phyloP scores from a whole-genome alignment of 2,797 vertebrate species.

The Phalloptychus januarius region DNA sequence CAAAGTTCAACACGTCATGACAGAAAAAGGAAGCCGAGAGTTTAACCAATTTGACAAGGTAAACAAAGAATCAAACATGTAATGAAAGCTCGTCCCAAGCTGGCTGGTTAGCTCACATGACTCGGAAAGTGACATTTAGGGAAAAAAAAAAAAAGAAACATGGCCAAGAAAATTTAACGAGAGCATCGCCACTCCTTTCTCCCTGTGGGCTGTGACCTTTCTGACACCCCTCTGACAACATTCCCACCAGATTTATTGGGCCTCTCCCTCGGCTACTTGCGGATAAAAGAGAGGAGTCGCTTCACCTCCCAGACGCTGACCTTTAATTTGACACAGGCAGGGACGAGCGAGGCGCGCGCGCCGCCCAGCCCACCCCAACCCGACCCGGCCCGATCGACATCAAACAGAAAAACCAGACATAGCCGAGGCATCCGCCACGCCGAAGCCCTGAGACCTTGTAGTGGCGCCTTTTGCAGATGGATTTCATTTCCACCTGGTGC shows the following conservation, averaged over 20 bases:
- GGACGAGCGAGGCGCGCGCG: constrained; percentile 48
- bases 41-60: constrained; percentile 50
- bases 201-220: constrained; percentile 80
- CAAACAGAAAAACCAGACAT: constrained; percentile 53
- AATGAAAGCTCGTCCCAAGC: constrained; percentile 70
- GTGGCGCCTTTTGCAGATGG: constrained; percentile 48
- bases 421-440: constrained; percentile 40
- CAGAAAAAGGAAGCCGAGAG: constrained; percentile 13
- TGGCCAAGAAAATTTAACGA: constrained; percentile 75
- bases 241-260: constrained; percentile 80
- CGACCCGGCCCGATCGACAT: constrained; percentile 33
- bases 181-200: constrained; percentile 65
- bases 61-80: constrained; percentile 71
- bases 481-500: constrained; percentile 56
- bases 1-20: not conserved
- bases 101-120: constrained; percentile 57
- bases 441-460: constrained; percentile 57
- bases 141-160: constrained; percentile 46
- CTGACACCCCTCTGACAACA: constrained; percentile 72
- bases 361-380: constrained; percentile 23
- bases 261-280: constrained; percentile 63
- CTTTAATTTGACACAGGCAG: constrained; percentile 76
- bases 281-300: constrained; percentile 70
- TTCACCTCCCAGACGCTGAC: constrained; percentile 75
- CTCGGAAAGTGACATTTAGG: constrained; percentile 80